Base-by-base conservation (phyloP, 2,113 vertebrate species). In the Aldabrachelys gigantea region DNA sequence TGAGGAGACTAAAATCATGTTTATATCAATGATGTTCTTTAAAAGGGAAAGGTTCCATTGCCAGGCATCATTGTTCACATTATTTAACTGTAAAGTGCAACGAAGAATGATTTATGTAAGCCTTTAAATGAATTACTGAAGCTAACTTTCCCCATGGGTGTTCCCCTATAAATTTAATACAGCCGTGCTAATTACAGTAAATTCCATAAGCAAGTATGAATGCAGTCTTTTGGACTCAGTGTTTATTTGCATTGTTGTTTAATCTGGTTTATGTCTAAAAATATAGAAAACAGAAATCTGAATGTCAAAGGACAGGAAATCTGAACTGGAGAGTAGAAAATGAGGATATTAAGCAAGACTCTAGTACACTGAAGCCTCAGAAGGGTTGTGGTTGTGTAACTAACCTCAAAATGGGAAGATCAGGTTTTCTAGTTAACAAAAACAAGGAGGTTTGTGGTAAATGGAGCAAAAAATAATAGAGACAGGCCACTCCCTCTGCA, bases 381-480 rank as follows among this genome's bases (percentile, higher is more conserved):
- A 80, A 92, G 92, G 88, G 38, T 82, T 95, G 56, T 65, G 65
- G 47, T 95, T 97, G 95, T 80, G 92, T 91, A 97, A 97, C 41
- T 91, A 59, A 79, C 83, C 83, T 80, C 50, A 21, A 79, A 94
- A 92, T 10, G n/a, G 84, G 54, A 89, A 86, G 81, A 95, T 93
- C 84, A 85, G 79, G 89, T 89, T 83, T 90, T 29, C 47, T 88
- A 38, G 94, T 91, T 88, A 90, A 95, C n/a, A 85, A n/a, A 95
- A 96, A 96, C 93, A 94, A 93, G 72, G 38, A 80, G 85, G 75
- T 94, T 94, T 79, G 75, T 85, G 50, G 76, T 88, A 96, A 84
- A 83, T 78, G 27, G 35, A 21, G 65, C 35, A n/a, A 38, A 72
- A 72, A 38, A 38, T n/a, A 69, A 69, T 21, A 2, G n/a, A 56